Percentiles rank a stretch among this genome's conserved stretches.
Evolutionary conservation across 2,113 vertebrate species (phyloP).

Genomic region (Oxyruncus cristatus): DNA sequence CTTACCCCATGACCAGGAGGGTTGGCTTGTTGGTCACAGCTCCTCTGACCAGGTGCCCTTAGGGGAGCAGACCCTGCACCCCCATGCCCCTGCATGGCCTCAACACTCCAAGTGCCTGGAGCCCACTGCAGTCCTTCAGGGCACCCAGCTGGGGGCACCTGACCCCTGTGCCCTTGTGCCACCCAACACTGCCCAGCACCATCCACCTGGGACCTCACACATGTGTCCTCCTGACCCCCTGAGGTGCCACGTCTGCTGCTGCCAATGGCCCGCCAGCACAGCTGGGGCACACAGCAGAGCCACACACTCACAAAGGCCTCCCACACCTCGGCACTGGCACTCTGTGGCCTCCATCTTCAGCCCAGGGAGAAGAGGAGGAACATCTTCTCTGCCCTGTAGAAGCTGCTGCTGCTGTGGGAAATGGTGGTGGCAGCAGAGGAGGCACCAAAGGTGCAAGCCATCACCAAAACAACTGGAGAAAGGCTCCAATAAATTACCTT

Average conservation of each 20-base stretch:
- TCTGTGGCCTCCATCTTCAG: background rate
- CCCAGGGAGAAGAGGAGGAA: background rate
- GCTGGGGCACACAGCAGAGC: background rate
- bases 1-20: too few relatives aligned
- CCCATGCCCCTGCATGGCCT: accelerated
- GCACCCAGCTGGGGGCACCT: background rate
- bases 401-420: background rate
- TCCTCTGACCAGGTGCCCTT: background rate
- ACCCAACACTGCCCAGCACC: background rate
- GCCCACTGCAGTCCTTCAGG: background rate
- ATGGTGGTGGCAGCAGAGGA: background rate
- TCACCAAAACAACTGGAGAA: background rate
- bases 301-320: background rate
- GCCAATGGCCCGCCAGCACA: background rate
- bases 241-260: background rate
- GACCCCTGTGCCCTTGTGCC: background rate
- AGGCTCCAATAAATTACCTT: background rate
- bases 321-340: background rate
- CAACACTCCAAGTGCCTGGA: background rate
- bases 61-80: background rate
- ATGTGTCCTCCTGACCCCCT: background rate
- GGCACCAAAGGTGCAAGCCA: background rate
- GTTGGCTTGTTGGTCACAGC: too few relatives aligned
- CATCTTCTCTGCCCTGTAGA: background rate
- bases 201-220: too few relatives aligned